Percentiles rank a stretch among this genome's conserved stretches.
phyloP scores from a whole-genome alignment of 2,113 vertebrate species.

The Eulemur macaco region DNA sequence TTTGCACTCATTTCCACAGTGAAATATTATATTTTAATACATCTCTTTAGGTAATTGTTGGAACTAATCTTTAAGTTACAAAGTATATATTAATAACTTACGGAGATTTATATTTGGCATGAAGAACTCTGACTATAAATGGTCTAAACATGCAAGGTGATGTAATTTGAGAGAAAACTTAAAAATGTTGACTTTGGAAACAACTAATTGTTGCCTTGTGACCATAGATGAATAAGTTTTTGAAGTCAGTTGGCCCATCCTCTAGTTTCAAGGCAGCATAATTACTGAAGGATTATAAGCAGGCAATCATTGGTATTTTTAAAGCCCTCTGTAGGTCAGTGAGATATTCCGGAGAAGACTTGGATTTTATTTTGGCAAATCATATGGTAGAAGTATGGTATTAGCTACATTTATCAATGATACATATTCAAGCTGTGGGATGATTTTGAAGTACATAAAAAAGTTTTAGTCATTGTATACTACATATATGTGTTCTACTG shows the following conservation, averaged over 20 bases:
- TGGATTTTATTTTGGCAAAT: not conserved
- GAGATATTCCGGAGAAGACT: constrained; percentile 16
- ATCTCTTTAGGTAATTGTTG: not conserved
- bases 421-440: not conserved
- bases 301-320: not conserved
- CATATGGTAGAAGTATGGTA: not conserved
- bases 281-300: not conserved
- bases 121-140: constrained; percentile 6
- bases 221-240: not conserved
- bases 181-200: constrained; percentile 42
- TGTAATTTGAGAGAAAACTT: constrained; percentile 44
- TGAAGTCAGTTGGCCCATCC: not conserved
- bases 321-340: not conserved
- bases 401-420: not conserved
- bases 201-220: not conserved
- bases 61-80: constrained; percentile 28
- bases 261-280: not conserved
- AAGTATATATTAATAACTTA: not conserved
- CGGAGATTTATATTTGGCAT: constrained; percentile 1
- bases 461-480: not conserved
- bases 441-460: not conserved
- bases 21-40: not conserved
- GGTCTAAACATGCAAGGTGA: not conserved
- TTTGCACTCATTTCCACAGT: not conserved
- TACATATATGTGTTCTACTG: not conserved